Evolutionary conservation across 1,140 invertebrate species (phyloP).

Genomic region (Conus betulinus): DNA sequence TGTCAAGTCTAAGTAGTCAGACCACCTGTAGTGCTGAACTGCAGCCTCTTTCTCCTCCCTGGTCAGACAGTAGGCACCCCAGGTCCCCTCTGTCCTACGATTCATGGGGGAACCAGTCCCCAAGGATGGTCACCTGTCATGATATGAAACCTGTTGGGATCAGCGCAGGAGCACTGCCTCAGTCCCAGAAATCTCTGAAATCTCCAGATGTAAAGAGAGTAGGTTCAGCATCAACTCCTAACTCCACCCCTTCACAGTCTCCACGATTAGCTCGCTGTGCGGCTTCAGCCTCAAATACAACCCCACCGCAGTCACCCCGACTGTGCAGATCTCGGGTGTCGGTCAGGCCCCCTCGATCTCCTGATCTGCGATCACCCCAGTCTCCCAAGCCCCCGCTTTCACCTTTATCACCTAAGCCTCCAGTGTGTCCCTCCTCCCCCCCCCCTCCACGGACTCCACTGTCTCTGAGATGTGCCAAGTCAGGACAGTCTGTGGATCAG

Average conservation of each 20-base stretch:
- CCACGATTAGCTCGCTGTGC: neutral
- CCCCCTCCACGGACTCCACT: neutral
- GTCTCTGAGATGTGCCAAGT: neutral
- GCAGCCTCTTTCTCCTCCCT: constrained; percentile 41
- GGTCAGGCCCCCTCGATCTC: constrained; percentile 8
- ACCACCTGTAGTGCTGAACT: constrained; percentile 35
- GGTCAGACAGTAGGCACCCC: neutral
- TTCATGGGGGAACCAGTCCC: constrained; percentile 17
- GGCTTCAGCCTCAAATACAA: neutral
- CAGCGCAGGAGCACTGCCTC: neutral
- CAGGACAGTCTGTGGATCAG: neutral
- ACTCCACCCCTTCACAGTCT: neutral
- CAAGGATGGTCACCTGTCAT: neutral
- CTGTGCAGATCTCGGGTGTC: neutral
- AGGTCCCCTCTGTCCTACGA: constrained; percentile 14
- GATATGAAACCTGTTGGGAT: constrained; percentile 17
- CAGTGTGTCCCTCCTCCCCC: neutral
- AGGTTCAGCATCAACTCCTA: neutral
- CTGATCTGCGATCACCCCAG: constrained; percentile 17
- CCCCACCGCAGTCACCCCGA: constrained; percentile 22
- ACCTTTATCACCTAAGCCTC: constrained; percentile 26
- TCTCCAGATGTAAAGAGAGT: constrained; percentile 8
- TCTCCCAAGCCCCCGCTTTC: constrained; percentile 14
- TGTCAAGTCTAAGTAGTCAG: constrained; percentile 5
- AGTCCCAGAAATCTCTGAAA: neutral